Evolutionary conservation across 23 tunicate genomes (phyloP), one percentile per base, ranked within the genome.

Genomic region (Diplosoma virens): DNA sequence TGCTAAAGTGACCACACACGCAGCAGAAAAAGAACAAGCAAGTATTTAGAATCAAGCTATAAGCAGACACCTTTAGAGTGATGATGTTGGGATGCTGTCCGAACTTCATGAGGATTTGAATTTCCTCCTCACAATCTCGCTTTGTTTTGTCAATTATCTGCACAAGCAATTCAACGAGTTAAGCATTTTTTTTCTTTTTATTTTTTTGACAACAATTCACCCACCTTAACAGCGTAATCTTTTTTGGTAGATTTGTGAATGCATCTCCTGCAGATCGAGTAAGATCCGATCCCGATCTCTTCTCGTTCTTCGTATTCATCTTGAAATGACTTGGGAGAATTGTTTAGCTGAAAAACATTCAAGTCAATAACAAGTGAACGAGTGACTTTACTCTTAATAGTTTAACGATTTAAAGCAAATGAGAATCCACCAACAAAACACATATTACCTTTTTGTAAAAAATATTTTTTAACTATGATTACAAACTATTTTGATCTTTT

Each of bases 21-120:
- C n/a, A n/a, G n/a, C n/a, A n/a, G n/a, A n/a, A n/a, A n/a, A n/a
- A n/a, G n/a, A n/a, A n/a, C n/a, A n/a, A n/a, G n/a, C n/a, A n/a
- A n/a, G n/a, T n/a, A n/a, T n/a, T n/a, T n/a, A n/a, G n/a, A n/a
- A n/a, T n/a, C n/a, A n/a, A n/a, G n/a, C n/a, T n/a, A n/a, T n/a
- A n/a, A n/a, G n/a, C n/a, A n/a, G n/a, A n/a, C 26, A 79, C 93
- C 79, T 93, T 93, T 59, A 87, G 29, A 18, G 94, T 78, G 46
- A 87, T 87, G 82, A 93, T 93, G 76, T 93, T 93, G 32, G 98
- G 94, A 64, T 93, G 98, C 72, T 93, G 98, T 18, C 94, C 98
- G 50, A 76, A 93, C 37, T 84, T 58, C n/a, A 93, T 79, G 0
- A 93, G 79, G n/a, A 93, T 93, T 37, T 93, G 94, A 14, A 93